phyloP scores from a whole-genome alignment of 2,113 vertebrate genomes.

The Cygnus atratus region DNA sequence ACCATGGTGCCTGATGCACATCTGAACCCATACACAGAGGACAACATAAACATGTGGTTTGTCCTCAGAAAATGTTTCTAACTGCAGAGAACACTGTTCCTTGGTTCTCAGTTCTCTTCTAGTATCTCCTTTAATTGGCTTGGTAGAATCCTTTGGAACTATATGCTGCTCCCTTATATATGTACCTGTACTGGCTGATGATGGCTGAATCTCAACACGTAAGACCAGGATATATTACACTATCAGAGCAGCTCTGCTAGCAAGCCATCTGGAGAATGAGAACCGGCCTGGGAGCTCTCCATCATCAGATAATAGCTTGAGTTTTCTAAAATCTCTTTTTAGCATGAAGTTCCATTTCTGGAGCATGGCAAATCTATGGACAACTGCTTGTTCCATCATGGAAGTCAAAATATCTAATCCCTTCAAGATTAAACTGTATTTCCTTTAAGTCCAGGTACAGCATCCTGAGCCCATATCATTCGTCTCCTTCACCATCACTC shows the following conservation, averaged over 20 bases:
- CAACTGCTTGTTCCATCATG: conserved; percentile 57
- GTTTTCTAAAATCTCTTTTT: conserved; percentile 55
- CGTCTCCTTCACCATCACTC: conserved; percentile 15
- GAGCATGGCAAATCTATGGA: conserved; percentile 60
- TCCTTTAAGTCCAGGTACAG: background rate
- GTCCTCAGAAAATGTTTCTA: background rate
- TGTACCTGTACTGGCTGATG: background rate
- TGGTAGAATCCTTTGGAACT: background rate
- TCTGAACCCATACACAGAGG: background rate
- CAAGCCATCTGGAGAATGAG: conserved; percentile 60
- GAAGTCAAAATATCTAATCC: conserved; percentile 65
- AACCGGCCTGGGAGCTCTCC: conserved; percentile 47
- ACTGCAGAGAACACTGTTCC: background rate
- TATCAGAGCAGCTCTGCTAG: conserved; percentile 32
- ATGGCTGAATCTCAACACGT: conserved; percentile 25
- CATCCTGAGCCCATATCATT: conserved; percentile 23
- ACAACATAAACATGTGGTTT: background rate
- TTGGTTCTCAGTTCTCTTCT: background rate
- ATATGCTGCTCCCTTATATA: background rate
- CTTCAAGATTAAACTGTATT: conserved; percentile 56
- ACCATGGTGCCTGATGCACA: background rate
- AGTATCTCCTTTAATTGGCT: background rate
- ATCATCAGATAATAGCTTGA: conserved; percentile 59
- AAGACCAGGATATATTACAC: conserved; percentile 29
- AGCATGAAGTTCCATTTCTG: conserved; percentile 57